These are phyloP conservation scores for Pristionchus japonicus DNA, from an alignment of 2,888 invertebrate species.

Conservation along the genomic window DNA sequence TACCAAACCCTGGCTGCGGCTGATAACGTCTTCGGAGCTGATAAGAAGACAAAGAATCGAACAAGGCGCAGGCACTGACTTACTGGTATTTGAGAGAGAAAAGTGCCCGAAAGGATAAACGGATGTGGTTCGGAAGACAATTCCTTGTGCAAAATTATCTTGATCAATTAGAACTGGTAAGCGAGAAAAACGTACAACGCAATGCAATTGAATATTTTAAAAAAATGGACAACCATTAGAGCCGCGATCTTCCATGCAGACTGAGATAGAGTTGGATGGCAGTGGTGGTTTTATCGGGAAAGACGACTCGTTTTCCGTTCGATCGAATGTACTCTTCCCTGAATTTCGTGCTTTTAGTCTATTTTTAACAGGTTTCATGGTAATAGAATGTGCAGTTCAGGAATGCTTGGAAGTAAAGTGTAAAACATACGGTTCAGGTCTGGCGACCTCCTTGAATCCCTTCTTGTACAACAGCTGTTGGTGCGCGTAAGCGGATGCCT, in stretches of 20 bases:
- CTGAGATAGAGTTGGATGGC: not conserved
- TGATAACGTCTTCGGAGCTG: not conserved
- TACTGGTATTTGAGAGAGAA: no score
- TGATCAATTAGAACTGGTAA: no score
- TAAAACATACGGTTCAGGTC: not conserved
- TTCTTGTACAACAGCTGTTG: not conserved
- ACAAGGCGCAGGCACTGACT: not conserved
- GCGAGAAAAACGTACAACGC: not conserved
- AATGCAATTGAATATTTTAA: not conserved
- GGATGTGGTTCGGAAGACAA: not conserved
- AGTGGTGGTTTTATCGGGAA: not conserved
- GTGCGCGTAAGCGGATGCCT: constrained; percentile 5
- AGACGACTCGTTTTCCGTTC: not conserved
- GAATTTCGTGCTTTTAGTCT: no score
- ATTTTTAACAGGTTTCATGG: no score
- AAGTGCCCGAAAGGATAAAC: not conserved
- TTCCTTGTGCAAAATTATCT: no score
- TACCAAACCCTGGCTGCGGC: not conserved
- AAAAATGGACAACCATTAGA: not conserved
- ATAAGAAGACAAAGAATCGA: not conserved
- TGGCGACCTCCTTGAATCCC: not conserved
- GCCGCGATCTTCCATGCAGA: not conserved
- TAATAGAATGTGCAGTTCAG: no score
- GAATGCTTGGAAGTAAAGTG: no score
- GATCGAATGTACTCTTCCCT: not conserved